Percentiles rank a stretch among this genome's conserved stretches.
Evolutionary conservation across 2,888 invertebrate genomes (phyloP).

Genomic region (Watsonalla binaria): DNA sequence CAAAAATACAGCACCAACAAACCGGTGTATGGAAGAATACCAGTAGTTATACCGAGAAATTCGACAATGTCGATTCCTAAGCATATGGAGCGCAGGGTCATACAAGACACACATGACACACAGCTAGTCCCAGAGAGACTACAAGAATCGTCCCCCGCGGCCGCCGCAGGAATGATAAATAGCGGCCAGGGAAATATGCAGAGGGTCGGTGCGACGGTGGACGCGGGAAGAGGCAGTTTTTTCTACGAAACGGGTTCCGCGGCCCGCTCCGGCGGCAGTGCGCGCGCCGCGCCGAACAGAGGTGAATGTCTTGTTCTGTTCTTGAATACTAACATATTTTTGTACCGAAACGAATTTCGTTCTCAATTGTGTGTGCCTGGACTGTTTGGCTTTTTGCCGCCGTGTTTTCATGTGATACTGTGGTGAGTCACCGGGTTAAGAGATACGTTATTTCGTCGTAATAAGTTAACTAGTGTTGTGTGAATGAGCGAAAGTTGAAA

Average conservation of each 20-base stretch:
- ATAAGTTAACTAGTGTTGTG: conserved; percentile 30
- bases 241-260: conserved; percentile 80
- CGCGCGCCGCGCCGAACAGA: conserved; percentile 65
- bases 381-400: conserved; percentile 24
- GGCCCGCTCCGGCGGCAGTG: conserved; percentile 81
- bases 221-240: conserved; percentile 70
- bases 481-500: conserved; percentile 54
- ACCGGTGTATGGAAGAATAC: conserved; percentile 58
- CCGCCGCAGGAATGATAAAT: conserved; percentile 59
- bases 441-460: conserved; percentile 9
- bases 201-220: conserved; percentile 63
- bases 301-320: conserved; percentile 71
- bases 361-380: conserved; percentile 17
- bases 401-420: conserved; percentile 10
- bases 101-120: conserved; percentile 49
- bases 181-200: conserved; percentile 62
- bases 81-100: conserved; percentile 30
- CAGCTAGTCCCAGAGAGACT: conserved; percentile 73
- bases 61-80: conserved; percentile 14
- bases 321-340: conserved; percentile 35
- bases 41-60: conserved; percentile 45
- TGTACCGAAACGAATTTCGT: conserved; percentile 21
- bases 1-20: conserved; percentile 51
- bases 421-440: conserved; percentile 8
- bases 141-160: conserved; percentile 45